Conservation (phyloP, 2,113 vertebrate species). For the Helogale parvula region DNA sequence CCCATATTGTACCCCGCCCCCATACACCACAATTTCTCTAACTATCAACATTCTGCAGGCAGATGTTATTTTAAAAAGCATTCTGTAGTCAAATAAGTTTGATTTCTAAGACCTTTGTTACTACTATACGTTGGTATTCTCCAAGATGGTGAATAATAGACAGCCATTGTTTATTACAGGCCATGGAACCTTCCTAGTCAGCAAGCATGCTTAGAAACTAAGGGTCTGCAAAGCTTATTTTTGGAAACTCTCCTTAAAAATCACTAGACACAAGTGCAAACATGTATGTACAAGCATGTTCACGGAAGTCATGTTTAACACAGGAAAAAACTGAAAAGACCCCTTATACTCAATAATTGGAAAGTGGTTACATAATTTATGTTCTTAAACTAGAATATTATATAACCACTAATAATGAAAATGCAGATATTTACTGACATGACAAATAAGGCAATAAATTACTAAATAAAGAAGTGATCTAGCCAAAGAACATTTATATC, state of each 20-base stretch:
- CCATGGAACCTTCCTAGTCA: not conserved
- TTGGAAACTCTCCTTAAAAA: not conserved
- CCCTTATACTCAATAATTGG: not conserved
- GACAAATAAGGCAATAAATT: not conserved
- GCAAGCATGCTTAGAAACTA: not conserved
- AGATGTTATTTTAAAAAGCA: slow-evolving; percentile 14
- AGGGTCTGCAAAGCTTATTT: not conserved
- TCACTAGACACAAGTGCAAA: not conserved
- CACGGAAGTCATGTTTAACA: not conserved
- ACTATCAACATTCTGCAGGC: not conserved
- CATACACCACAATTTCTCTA: not conserved
- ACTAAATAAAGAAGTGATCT: not conserved
- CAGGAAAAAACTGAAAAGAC: not conserved
- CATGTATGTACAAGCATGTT: not conserved
- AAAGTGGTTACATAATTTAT: not conserved
- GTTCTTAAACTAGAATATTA: not conserved
- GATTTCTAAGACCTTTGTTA: not conserved
- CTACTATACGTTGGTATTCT: not conserved
- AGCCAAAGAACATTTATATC: not conserved
- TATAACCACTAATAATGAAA: not conserved
- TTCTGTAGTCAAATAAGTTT: not conserved
- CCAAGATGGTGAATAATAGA: not conserved
- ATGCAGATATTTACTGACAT: not conserved
- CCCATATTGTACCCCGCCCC: not conserved
- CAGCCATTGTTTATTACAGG: not conserved